A percentile compares a stretch with the other conserved stretches of the same genome.
Conservation (phyloP, 2,113 vertebrate genomes). For the Rhinichthys klamathensis region DNA sequence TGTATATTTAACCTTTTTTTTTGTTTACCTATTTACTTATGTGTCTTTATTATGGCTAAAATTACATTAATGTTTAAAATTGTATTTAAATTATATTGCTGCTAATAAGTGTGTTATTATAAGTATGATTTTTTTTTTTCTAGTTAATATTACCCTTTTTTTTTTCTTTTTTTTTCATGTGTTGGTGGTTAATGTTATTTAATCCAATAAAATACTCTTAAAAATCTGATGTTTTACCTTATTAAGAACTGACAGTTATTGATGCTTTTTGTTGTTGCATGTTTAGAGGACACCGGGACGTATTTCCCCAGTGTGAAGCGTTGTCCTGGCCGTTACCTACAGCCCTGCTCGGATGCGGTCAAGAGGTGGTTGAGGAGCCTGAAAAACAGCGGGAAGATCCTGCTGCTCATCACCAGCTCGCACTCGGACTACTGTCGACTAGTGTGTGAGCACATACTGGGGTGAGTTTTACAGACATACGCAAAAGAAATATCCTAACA, state of each 20-base stretch:
- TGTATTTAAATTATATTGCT: neutral
- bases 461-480: conserved; percentile 74
- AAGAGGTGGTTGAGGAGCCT: conserved; percentile 88
- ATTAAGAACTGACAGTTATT: neutral
- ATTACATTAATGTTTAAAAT: too few relatives aligned
- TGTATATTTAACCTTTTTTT: too few relatives aligned
- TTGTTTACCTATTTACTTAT: too few relatives aligned
- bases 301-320: conserved; percentile 93
- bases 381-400: conserved; percentile 86
- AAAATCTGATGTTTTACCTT: neutral
- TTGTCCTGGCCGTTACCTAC: conserved; percentile 86
- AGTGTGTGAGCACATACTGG: conserved; percentile 87
- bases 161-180: neutral
- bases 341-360: conserved; percentile 86
- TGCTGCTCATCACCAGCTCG: conserved; percentile 93
- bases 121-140: neutral
- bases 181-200: neutral
- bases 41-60: too few relatives aligned
- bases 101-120: neutral
- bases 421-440: conserved; percentile 96
- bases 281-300: conserved; percentile 84
- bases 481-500: neutral
- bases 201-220: neutral
- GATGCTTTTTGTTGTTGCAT: neutral
- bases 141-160: neutral